Evolutionary conservation across 2,113 vertebrate genomes (phyloP).

Genomic region (Hyaena hyaena): DNA sequence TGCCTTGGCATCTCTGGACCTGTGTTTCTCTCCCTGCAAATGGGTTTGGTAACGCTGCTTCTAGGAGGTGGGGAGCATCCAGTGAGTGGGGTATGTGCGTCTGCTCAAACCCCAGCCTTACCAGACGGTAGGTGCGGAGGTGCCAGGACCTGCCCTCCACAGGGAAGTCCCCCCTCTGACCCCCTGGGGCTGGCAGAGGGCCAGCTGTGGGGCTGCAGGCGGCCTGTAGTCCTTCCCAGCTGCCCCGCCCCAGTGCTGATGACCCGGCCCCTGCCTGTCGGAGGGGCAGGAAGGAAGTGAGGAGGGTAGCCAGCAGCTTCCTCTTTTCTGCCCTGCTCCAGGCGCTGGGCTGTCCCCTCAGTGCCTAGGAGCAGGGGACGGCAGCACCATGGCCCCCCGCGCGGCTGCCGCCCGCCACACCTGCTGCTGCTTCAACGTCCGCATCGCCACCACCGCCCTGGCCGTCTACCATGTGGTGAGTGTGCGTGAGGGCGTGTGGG

Average conservation of each 20-base stretch:
- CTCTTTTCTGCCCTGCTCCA: slow-evolving; percentile 29
- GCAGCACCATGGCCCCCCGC: slow-evolving; percentile 68
- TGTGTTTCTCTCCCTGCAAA: neutral
- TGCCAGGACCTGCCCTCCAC: neutral
- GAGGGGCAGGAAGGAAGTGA: slow-evolving; percentile 84
- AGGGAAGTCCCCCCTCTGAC: neutral
- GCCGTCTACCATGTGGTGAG: slow-evolving; percentile 88
- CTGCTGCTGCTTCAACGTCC: slow-evolving; percentile 84
- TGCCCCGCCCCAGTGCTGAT: slow-evolving; percentile 55
- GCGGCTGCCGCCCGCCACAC: neutral
- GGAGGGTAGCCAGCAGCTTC: slow-evolving; percentile 57
- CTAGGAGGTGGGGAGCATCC: neutral
- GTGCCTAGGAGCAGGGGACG: slow-evolving; percentile 36
- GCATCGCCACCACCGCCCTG: slow-evolving; percentile 75
- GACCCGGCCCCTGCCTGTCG: slow-evolving; percentile 30
- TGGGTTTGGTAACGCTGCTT: neutral
- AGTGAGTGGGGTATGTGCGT: fast-evolving
- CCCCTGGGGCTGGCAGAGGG: neutral
- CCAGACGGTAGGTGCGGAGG: fast-evolving
- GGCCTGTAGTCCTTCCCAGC: neutral
- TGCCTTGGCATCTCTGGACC: neutral
- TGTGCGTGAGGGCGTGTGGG: neutral
- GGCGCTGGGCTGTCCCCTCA: neutral
- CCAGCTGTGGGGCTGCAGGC: neutral
- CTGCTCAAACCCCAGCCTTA: neutral